These are phyloP conservation scores for Sitta carolinensis DNA, from an alignment of 2,797 vertebrate genomes.

Conservation along the genomic window DNA sequence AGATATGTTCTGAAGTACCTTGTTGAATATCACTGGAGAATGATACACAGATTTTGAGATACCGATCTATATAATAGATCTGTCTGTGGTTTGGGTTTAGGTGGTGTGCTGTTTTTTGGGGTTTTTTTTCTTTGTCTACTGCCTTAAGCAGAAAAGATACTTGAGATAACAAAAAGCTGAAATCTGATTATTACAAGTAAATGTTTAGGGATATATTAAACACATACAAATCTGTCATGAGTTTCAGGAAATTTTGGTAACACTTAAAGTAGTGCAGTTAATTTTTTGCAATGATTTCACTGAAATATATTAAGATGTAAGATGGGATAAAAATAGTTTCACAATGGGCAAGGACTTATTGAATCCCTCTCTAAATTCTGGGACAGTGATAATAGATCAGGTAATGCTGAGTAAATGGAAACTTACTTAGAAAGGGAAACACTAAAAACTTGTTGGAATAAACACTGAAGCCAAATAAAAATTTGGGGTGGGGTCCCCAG, in stretches of 20 bases:
- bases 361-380: neutral
- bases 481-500: fast-evolving
- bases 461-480: neutral
- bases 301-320: neutral
- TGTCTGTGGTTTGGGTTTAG: neutral
- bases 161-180: neutral
- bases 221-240: neutral
- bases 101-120: neutral
- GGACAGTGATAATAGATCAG: neutral
- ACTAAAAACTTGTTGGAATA: neutral
- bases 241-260: neutral
- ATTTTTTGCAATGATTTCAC: neutral
- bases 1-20: conserved; percentile 1
- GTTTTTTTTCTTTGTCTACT: neutral
- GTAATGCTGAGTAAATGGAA: neutral
- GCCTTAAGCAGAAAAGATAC: neutral
- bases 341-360: neutral
- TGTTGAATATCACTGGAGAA: neutral
- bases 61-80: neutral
- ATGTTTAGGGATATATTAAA: neutral
- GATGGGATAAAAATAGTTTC: neutral
- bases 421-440: neutral
- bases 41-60: neutral
- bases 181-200: neutral
- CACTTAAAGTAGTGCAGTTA: neutral